Evolutionary conservation across 1,140 invertebrate genomes (phyloP), one percentile per base, ranked within the genome.

Genomic region (Drosophila littoralis): DNA sequence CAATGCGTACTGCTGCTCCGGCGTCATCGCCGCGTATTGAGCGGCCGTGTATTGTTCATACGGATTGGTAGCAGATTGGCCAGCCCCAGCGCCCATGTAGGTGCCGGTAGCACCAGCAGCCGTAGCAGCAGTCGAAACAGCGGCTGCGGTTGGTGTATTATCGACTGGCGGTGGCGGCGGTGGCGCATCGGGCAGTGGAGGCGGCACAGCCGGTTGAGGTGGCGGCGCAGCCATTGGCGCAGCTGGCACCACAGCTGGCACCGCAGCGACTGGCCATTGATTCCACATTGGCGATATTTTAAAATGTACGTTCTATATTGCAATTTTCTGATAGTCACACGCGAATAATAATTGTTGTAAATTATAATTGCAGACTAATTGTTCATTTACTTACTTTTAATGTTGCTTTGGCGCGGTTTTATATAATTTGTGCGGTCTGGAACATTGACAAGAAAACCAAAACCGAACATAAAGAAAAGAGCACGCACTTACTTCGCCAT

Each of bases 41-140:
- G 96, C 95, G 7, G 95, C 78, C 9, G 95, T 95, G 73, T 95
- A 96, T 10, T 94, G 94, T 58, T 93, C 94, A 36, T 90, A 91
- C 1, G 85, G 90, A 74, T 84, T 85, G 17, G 46, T 17, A 6
- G 60, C 12, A 0, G 79, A 58, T 51, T 75, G 42, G 6, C 61
- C 71, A 10, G 45, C 17, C 7, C 50, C 51, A 6, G 36, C 58
- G 7, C 32, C n/a, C 48, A 10, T 33, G 13, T 54, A 13, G 7
- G 52, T n/a, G 10, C 7, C 40, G 32, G 52, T 33, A 15, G 55
- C 42, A 35, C 42, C 60, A 8, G 54, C 28, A 1, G 42, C 57
- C 17, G 32, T 22, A 40, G 51, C 13, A 22, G 36, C 52, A 28
- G 61, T 12, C 10, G 66, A 9, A 17, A 40, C 43, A 1, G 65